Evolutionary conservation across 2,888 invertebrate species (phyloP), one percentile per base, ranked within the genome.

Genomic region (Apoderus coryli): DNA sequence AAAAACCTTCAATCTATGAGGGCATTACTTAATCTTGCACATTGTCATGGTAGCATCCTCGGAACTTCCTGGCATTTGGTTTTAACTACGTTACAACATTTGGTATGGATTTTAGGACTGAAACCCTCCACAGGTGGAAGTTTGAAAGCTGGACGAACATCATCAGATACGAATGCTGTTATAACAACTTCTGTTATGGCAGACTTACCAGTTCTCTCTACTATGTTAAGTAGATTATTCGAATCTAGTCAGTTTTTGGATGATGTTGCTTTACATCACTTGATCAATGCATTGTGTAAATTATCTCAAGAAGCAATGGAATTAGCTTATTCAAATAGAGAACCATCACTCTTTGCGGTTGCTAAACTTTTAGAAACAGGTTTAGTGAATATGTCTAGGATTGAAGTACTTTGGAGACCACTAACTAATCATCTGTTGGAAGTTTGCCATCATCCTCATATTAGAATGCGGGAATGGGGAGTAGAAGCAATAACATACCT

Each of bases 311-410:
- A 98, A 57, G 89, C 93, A 13, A 92, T 95, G 90, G 93, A 95
- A 49, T 61, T 93, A 33, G 93, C 93, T 0, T 92, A 89, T 57
- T 82, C 88, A 6, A 95, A 93, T 56, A 69, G 90, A 54, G 95
- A 96, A 52, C 95, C 95, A 0, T 95, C 93, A 0, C 58, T 95
- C 32, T 96, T 96, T 60, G 93, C 95, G 3, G 90, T 96, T 3
- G 93, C 95, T 3, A 96, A 96, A 57, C 63, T 96, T n/a, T 64
- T 96, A n/a, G 96, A 98, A 63, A 93, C 92, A 1, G 93, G 92
- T 1, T 57, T 93, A 35, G 92, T 92, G 0, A 96, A 96, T 59
- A 72, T 96, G 65, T 74, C 80, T 27, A 65, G 96, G 31, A 84
- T 95, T 24, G 88, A 92, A 57, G 85, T 93, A 1, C 69, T 92